Evolutionary conservation across 2,113 vertebrate genomes (phyloP).

Genomic region (Sphaerodactylus townsendi): DNA sequence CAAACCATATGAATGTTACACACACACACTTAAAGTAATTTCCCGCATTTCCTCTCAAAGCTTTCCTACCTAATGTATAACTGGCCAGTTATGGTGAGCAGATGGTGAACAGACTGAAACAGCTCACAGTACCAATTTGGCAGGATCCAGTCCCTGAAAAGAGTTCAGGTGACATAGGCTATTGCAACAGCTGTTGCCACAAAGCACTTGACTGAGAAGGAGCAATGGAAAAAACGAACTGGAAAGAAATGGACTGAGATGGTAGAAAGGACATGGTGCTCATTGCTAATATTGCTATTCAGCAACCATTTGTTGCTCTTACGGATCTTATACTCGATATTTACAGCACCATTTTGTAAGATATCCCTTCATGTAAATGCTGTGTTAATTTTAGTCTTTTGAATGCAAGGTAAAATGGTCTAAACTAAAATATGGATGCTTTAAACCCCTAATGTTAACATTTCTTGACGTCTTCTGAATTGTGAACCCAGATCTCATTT

Average conservation of each 20-base stretch:
- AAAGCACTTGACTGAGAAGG: not conserved
- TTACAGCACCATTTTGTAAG: not conserved
- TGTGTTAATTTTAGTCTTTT: not conserved
- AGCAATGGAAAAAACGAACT: not conserved
- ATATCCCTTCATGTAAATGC: not conserved
- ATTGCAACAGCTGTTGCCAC: not conserved
- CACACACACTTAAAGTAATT: not conserved
- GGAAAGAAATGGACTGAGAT: not conserved
- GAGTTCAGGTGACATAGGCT: conserved; percentile 6
- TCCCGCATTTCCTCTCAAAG: not conserved
- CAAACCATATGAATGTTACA: not conserved
- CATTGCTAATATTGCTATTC: not conserved
- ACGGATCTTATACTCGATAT: not conserved
- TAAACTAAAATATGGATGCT: not conserved
- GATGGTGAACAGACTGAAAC: conserved; percentile 7
- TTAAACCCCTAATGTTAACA: too few species aligned
- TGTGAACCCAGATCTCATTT: not conserved
- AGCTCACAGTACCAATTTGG: conserved; percentile 1
- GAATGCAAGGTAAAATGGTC: too few species aligned
- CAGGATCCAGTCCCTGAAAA: conserved; percentile 20
- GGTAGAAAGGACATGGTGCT: not conserved
- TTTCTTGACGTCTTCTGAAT: too few species aligned
- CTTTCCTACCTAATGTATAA: not conserved
- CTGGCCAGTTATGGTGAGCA: conserved; percentile 25
- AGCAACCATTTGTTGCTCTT: not conserved